Evolutionary conservation across 2,797 vertebrate genomes (phyloP).

Genomic region (Natrix natrix): DNA sequence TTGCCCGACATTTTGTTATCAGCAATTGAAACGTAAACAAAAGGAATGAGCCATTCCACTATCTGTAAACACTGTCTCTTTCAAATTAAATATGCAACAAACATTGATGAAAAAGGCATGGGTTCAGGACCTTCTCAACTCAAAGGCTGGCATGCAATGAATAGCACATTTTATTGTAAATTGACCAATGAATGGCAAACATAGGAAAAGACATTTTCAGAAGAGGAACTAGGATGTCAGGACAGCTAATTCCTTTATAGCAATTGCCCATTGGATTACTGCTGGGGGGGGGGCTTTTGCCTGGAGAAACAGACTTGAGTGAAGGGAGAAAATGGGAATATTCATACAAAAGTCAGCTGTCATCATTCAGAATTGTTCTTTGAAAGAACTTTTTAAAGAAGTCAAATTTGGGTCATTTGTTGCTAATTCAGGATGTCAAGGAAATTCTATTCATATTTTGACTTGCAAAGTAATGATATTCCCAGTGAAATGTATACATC

Average conservation of each 20-base stretch:
- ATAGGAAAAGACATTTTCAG: background rate
- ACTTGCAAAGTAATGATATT: background rate
- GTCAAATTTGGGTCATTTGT: background rate
- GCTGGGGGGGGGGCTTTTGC: background rate
- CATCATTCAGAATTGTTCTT: background rate
- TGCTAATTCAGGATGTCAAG: conserved; percentile 3
- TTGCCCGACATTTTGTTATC: background rate
- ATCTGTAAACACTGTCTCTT: background rate
- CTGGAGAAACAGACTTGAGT: background rate
- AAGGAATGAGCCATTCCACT: background rate
- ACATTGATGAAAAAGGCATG: background rate
- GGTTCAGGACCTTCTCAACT: background rate
- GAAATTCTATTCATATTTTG: background rate
- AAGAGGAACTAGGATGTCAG: background rate
- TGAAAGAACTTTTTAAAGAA: background rate
- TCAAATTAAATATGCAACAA: background rate
- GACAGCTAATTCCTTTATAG: background rate
- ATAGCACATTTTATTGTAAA: background rate
- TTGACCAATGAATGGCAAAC: background rate
- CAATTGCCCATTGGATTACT: background rate
- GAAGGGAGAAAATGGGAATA: conserved; percentile 6
- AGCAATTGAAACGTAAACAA: background rate
- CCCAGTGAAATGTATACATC: background rate
- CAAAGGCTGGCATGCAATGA: background rate
- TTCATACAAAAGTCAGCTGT: background rate